Evolutionary conservation across 1,140 invertebrate genomes (phyloP), one percentile per base, ranked within the genome.

Genomic region (Vanessa tameamea): DNA sequence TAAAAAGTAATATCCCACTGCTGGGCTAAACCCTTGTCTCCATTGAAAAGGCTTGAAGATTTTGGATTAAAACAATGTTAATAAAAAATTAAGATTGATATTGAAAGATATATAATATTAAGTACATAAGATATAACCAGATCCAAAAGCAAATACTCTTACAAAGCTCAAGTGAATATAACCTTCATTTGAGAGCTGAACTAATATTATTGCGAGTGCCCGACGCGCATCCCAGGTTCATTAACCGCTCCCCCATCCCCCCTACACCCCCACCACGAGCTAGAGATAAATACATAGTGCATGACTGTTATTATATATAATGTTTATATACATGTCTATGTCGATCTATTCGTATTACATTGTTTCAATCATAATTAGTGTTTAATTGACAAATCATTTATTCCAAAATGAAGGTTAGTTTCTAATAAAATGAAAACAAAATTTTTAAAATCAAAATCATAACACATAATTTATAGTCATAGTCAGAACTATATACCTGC

Each of bases 191-290:
- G 74, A 74, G 78, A 71, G 63, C 81, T 80, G 83, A 84, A 83
- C 81, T 83, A 88, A 86, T 89, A 89, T 87, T 86, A 85, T 87
- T 86, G 80, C 81, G 77, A 80, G 82, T 80, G 78, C 82, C 80
- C 82, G 83, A 67, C 79, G 77, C 79, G 84, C 85, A 84, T 83
- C 82, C 79, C 80, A 81, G 82, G 87, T 90, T 90, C 88, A 88
- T 90, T 89, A 89, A 87, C 84, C 86, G 69, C 76, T 55, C 75
- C 72, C 26, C 59, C 61, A 64, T 48, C 61, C 76, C 69, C 75
- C 12, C 64, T 31, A 50, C 70, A 61, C 75, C 69, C 72, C 63
- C 78, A 20, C 76, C 69, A 69, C 63, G 76, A 20, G 9, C 53
- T 57, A 55, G 57, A 68, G 64, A 78, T 78, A 74, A 75, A 71